Conservation (phyloP, 2,113 vertebrate genomes). For the Climacteris rufus region DNA sequence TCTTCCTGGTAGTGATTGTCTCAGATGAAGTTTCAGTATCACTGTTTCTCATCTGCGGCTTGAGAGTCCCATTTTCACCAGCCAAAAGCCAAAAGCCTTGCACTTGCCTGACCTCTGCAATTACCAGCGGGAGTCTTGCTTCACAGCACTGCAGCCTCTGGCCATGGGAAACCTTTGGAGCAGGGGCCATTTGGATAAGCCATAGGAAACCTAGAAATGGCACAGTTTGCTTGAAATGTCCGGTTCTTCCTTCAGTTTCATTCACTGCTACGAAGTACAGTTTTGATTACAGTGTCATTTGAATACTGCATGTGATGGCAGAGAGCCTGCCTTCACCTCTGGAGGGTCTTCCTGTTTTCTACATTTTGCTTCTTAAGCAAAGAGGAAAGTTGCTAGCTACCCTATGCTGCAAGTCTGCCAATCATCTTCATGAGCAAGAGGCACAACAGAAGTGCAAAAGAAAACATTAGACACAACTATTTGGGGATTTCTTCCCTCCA, state of each 20-base stretch:
- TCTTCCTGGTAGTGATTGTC: conserved; percentile 42
- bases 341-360: neutral
- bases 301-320: neutral
- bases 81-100: conserved; percentile 24
- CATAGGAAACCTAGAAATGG: neutral
- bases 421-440: neutral
- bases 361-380: neutral
- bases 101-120: conserved; percentile 36
- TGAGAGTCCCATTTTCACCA: neutral
- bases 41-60: conserved; percentile 30
- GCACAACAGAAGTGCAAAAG: neutral
- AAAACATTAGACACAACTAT: neutral
- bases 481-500: neutral
- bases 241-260: neutral
- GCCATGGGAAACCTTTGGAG: neutral
- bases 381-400: neutral
- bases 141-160: neutral
- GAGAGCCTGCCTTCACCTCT: neutral
- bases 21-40: conserved; percentile 52
- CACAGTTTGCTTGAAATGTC: neutral
- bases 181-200: neutral
- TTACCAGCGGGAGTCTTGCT: neutral
- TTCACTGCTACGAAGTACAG: neutral
- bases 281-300: neutral
- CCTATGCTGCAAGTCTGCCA: rapidly evolving